phyloP scores from a whole-genome alignment of 92 coral and sea anemone genomes.

The Phenganax stokvisi region DNA sequence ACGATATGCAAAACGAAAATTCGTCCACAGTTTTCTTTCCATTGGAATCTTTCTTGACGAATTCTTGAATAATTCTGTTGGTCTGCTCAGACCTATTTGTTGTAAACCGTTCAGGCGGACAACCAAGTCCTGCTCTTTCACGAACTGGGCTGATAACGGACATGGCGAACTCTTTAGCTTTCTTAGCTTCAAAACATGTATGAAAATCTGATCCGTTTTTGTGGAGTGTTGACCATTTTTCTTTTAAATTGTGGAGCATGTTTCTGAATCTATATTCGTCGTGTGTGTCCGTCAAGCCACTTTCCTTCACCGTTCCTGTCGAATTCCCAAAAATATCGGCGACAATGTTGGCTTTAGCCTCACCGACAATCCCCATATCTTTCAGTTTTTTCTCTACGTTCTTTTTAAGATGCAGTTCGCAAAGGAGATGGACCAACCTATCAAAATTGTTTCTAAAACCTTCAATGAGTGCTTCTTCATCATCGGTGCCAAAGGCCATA shows the following conservation, averaged over 20 bases:
- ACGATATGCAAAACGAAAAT: conserved; percentile 25
- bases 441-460: conserved; percentile 41
- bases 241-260: conserved; percentile 10
- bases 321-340: conserved; percentile 22
- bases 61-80: conserved; percentile 42
- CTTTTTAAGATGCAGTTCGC: conserved; percentile 19
- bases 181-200: conserved; percentile 13
- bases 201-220: conserved; percentile 17
- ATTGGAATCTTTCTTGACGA: not conserved
- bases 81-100: conserved; percentile 49
- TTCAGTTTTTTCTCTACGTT: conserved; percentile 20
- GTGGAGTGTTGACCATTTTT: conserved; percentile 40
- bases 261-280: conserved; percentile 3
- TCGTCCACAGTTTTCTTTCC: conserved; percentile 27
- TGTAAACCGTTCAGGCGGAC: conserved; percentile 48
- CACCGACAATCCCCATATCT: conserved; percentile 22
- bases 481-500: conserved; percentile 7
- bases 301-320: conserved; percentile 24
- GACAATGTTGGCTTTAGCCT: conserved; percentile 14
- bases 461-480: conserved; percentile 13
- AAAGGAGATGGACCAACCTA: conserved; percentile 27
- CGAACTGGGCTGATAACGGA: conserved; percentile 47
- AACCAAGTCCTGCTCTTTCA: conserved; percentile 51
- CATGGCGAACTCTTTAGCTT: conserved; percentile 27
- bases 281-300: conserved; percentile 29